Percentiles rank a stretch among this genome's conserved stretches.
These are phyloP conservation scores for Drosophila equinoxialis DNA, from an alignment of 1,140 invertebrate species.

Conservation along the genomic window DNA sequence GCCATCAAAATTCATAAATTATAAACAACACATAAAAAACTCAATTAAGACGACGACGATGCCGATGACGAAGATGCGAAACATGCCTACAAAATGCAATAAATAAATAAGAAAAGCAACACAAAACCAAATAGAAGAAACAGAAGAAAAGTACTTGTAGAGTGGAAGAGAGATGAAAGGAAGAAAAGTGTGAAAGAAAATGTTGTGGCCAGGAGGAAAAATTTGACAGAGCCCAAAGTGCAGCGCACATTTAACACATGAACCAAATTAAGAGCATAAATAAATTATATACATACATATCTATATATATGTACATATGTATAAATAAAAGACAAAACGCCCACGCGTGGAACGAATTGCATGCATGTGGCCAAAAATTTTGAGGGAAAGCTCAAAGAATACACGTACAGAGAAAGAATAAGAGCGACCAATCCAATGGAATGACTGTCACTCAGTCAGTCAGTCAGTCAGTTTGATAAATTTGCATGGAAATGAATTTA, in stretches of 20 bases:
- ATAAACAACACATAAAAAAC: conserved; percentile 69
- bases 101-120: conserved; percentile 63
- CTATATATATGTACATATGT: not conserved
- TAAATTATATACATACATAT: conserved; percentile 21
- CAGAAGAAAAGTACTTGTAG: conserved; percentile 31
- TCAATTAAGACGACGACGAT: conserved; percentile 62
- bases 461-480: conserved; percentile 58
- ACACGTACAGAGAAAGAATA: not conserved
- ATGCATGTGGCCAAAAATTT: conserved; percentile 33
- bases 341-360: conserved; percentile 27
- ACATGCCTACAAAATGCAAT: conserved; percentile 70
- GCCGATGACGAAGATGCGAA: conserved; percentile 54
- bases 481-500: conserved; percentile 72
- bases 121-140: conserved; percentile 39
- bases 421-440: conserved; percentile 4
- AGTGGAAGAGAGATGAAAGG: conserved; percentile 26
- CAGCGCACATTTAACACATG: conserved; percentile 71
- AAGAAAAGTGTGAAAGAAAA: conserved; percentile 20
- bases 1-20: conserved; percentile 68
- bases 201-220: conserved; percentile 20
- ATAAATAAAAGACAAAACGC: conserved; percentile 14
- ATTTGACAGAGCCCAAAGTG: conserved; percentile 51
- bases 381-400: conserved; percentile 17
- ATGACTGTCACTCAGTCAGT: conserved; percentile 29
- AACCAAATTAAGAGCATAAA: conserved; percentile 62